phyloP scores from a whole-genome alignment of 2,113 vertebrate genomes.

The Dryoscopus gambensis region DNA sequence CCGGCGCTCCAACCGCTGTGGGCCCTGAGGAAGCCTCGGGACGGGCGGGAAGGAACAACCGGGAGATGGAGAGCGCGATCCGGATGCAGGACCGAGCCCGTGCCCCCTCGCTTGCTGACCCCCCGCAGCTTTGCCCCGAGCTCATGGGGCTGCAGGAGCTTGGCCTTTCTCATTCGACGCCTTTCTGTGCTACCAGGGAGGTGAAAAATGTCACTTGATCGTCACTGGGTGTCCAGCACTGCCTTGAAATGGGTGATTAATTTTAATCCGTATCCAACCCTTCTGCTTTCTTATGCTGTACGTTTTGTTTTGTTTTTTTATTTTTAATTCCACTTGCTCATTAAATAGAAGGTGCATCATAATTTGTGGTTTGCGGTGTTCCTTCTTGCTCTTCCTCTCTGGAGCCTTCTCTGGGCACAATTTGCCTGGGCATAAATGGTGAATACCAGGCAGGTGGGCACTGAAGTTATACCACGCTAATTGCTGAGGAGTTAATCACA shows the following conservation, averaged over 20 bases:
- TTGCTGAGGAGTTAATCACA: neutral
- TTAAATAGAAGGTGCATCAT: constrained; percentile 19
- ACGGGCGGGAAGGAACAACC: neutral
- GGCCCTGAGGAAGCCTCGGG: neutral
- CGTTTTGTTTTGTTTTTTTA: neutral
- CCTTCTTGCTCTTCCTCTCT: neutral
- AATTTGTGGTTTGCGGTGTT: neutral
- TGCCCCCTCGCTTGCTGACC: neutral
- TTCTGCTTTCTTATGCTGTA: neutral
- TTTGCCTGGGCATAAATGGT: neutral
- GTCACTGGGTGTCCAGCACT: neutral
- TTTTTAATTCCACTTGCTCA: neutral
- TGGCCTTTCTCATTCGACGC: neutral
- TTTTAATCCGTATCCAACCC: neutral
- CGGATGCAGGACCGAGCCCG: neutral
- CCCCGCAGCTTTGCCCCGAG: neutral
- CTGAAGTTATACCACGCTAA: neutral
- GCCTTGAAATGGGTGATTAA: neutral
- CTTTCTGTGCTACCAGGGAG: neutral
- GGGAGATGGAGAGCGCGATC: neutral
- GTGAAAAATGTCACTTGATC: neutral
- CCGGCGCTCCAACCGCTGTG: constrained; percentile 16
- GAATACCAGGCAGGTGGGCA: neutral
- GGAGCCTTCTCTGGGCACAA: neutral
- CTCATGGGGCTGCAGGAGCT: neutral